Evolutionary conservation across 1,140 invertebrate genomes (phyloP), one percentile per base, ranked within the genome.

Genomic region (Doryteuthis pealeii): DNA sequence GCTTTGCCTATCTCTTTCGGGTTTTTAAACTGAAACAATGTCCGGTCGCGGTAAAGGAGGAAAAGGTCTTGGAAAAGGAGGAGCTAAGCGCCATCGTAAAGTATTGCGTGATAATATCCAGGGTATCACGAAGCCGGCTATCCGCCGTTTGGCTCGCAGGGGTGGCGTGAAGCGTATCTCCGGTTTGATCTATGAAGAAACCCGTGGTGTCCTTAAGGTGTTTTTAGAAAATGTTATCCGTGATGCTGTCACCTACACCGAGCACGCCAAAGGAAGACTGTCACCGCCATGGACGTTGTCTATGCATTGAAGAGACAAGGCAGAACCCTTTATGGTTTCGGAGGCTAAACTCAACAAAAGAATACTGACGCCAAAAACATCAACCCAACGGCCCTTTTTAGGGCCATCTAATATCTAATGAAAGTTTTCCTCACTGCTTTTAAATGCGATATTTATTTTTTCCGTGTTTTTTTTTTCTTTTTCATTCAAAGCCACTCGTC

Each of bases 251-350:
- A 94, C 93, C n/a, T 94, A 94, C 88, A 93, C 92, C 15, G 93
- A 94, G 85, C 92, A 94, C 86, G 92, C 93, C 77, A 94, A 94
- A 89, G 93, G 77, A 95, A 94, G 88, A 95, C 94, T 28, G 90
- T 92, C 49, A 95, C 94, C 14, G 93, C 93, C 71, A 95, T 95
- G 93, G 93, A 95, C 83, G 93, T 95, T 22, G 94, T 95, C 30
- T 95, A 62, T 62, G 54, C 54, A 22, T 28, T 62, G 18, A 62
- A 62, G 26, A 62, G 54, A 28, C 54, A 62, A 62, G 54, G 54
- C 10, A 12, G 54, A 62, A 62, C 54, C 6, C 54, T 62, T 5
- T 62, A 62, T 22, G 54, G 54, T 0, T 62, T 62, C 26, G 54
- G 54, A 2, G 54, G 54, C 6, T 62, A 62, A 22, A 22, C 10